These are phyloP conservation scores for Pluvianellus socialis DNA, from an alignment of 2,113 vertebrate species.

Conservation along the genomic window DNA sequence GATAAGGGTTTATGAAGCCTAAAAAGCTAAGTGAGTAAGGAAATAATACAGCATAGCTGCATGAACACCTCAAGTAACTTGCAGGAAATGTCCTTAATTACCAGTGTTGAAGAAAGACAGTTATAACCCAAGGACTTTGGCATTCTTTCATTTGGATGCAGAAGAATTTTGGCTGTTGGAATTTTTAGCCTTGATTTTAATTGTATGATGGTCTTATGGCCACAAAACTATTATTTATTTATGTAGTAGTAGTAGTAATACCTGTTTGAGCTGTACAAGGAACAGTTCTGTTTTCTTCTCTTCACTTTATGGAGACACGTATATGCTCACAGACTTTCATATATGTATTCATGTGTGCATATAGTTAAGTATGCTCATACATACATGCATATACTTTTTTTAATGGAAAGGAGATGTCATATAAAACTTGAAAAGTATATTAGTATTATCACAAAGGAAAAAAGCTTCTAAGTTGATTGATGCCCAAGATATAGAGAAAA, in stretches of 20 bases:
- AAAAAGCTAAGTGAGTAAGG: neutral
- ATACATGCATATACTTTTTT: neutral
- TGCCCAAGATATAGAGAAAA: neutral
- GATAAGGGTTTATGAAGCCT: constrained; percentile 13
- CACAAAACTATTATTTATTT: neutral
- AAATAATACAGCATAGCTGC: neutral
- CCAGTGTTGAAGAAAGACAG: neutral
- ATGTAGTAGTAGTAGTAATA: neutral
- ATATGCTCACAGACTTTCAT: neutral
- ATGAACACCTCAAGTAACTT: neutral
- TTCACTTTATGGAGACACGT: neutral
- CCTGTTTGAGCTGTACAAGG: neutral
- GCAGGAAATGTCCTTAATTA: neutral
- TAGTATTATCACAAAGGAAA: neutral
- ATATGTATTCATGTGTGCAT: neutral
- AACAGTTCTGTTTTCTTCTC: neutral
- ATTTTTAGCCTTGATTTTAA: neutral
- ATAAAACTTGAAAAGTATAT: neutral
- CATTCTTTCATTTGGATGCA: neutral
- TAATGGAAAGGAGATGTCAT: neutral
- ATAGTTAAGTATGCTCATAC: neutral
- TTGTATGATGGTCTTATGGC: neutral
- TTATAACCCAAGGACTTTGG: neutral
- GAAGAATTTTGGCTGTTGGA: neutral
- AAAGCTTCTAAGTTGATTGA: neutral